phyloP scores from a whole-genome alignment of 2,113 vertebrate species.

The Nothoprocta perdicaria region DNA sequence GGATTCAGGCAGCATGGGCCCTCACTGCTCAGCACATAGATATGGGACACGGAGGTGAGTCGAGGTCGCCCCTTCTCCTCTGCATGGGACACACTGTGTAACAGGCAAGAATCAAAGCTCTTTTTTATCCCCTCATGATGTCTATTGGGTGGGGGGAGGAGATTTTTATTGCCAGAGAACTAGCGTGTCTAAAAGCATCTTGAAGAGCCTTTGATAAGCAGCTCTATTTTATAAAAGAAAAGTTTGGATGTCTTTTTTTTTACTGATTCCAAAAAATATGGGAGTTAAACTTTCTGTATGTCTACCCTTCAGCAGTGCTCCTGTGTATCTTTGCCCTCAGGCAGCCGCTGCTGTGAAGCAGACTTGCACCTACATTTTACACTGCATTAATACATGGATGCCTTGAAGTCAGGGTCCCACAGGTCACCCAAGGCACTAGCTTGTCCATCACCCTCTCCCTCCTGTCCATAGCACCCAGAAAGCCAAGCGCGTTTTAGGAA shows the following conservation, averaged over 20 bases:
- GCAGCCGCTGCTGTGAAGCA: background rate
- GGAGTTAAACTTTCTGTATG: background rate
- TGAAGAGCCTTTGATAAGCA: background rate
- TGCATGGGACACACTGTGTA: background rate
- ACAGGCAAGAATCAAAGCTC: background rate
- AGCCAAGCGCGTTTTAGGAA: background rate
- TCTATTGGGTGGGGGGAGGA: background rate
- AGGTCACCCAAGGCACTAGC: too few relatives aligned
- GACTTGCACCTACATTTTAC: background rate
- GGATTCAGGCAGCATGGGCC: background rate
- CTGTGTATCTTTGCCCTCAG: background rate
- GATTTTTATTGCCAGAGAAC: background rate
- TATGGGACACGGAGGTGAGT: background rate
- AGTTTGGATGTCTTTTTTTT: background rate
- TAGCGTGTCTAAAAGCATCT: background rate
- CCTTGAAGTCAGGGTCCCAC: background rate
- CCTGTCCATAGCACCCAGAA: background rate
- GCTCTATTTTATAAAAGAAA: slow-evolving; percentile 1
- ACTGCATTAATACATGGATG: background rate
- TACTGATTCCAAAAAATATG: background rate
- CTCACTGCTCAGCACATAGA: background rate
- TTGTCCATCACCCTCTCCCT: background rate
- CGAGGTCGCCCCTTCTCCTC: background rate
- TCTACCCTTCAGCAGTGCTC: background rate
- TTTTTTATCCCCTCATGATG: background rate